phyloP scores from a whole-genome alignment of 1,140 invertebrate genomes.

The Drosophila jambulina region DNA sequence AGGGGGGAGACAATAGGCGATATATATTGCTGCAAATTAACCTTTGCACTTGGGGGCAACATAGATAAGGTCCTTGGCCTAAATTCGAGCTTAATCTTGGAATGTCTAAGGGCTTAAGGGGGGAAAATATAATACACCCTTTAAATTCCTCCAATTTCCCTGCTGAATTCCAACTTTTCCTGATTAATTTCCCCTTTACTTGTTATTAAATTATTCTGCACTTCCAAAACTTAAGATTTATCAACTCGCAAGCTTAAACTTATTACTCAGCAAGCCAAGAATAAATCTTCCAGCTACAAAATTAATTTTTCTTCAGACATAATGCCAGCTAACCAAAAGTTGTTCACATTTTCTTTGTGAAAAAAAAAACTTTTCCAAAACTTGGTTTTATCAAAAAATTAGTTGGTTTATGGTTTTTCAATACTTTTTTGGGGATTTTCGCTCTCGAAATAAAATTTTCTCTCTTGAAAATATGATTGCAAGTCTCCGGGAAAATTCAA shows the following conservation, averaged over 20 bases:
- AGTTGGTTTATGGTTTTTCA: slow-evolving; percentile 37
- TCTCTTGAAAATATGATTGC: slow-evolving; percentile 18
- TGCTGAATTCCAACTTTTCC: neutral
- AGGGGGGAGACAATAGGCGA: neutral
- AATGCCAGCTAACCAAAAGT: slow-evolving; percentile 9
- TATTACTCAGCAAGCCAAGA: neutral
- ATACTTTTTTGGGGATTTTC: slow-evolving; percentile 13
- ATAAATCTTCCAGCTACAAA: slow-evolving; percentile 12
- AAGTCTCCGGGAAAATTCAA: slow-evolving; percentile 21
- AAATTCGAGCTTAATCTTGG: neutral
- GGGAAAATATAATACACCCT: neutral
- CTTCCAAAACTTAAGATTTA: neutral
- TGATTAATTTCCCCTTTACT: neutral
- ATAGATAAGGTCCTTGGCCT: slow-evolving; percentile 8
- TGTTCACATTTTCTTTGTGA: slow-evolving; percentile 13
- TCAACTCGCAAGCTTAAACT: neutral
- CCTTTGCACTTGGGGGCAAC: neutral
- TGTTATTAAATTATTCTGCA: neutral
- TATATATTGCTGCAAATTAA: slow-evolving; percentile 15
- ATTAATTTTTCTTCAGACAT: slow-evolving; percentile 1
- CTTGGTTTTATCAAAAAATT: slow-evolving; percentile 41
- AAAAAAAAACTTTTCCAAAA: slow-evolving; percentile 22
- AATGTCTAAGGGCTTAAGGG: neutral
- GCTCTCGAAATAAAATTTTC: slow-evolving; percentile 1
- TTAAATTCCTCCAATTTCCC: neutral